phyloP scores from a whole-genome alignment of 2,113 vertebrate species.

The Silurus glanis region DNA sequence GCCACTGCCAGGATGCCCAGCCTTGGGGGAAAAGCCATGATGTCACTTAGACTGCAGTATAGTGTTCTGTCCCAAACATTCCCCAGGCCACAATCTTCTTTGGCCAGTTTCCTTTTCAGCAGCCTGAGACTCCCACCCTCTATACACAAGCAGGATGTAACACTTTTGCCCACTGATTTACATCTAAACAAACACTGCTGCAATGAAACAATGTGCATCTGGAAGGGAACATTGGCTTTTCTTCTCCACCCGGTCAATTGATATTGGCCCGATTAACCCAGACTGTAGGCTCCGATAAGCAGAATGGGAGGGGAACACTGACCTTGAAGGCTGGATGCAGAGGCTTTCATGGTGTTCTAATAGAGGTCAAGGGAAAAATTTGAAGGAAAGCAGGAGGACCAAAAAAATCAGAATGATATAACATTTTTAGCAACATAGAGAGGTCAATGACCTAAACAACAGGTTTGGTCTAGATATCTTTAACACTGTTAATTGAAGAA shows the following conservation, averaged over 20 bases:
- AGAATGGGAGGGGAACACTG: conserved; percentile 50
- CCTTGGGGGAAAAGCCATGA: conserved; percentile 62
- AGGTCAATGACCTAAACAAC: background rate
- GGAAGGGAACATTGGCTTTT: conserved; percentile 79
- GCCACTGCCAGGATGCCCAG: conserved; percentile 60
- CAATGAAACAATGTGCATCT: conserved; percentile 86
- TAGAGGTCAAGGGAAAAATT: conserved; percentile 29
- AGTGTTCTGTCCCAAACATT: conserved; percentile 68
- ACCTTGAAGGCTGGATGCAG: conserved; percentile 49
- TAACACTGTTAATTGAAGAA: background rate
- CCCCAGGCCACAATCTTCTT: conserved; percentile 76
- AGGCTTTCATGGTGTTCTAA: conserved; percentile 26
- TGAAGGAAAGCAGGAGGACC: background rate
- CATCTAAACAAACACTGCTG: conserved; percentile 89
- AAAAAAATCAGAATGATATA: background rate
- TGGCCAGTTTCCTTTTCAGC: conserved; percentile 77
- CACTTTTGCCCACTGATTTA: conserved; percentile 87
- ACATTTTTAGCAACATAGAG: background rate
- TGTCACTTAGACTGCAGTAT: conserved; percentile 66
- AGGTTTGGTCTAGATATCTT: background rate
- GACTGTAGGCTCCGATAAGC: conserved; percentile 74
- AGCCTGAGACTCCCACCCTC: conserved; percentile 66
- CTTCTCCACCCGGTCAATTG: conserved; percentile 70
- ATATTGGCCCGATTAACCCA: conserved; percentile 72
- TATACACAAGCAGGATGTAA: conserved; percentile 87